phyloP scores from a whole-genome alignment of 2,797 vertebrate species.

The Notolepis coatsorum region DNA sequence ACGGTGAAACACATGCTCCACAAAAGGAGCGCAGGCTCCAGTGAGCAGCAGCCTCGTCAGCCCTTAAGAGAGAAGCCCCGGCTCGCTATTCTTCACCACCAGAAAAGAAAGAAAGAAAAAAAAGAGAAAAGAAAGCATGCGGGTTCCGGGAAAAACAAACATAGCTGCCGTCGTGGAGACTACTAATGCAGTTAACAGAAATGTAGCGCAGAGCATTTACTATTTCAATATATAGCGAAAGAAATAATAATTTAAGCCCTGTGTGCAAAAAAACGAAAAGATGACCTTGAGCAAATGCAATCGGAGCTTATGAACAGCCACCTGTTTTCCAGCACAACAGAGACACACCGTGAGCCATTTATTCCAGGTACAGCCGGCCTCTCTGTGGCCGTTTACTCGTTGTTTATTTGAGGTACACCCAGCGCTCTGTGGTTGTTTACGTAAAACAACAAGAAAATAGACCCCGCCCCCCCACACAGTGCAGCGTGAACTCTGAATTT shows the following conservation, averaged over 20 bases:
- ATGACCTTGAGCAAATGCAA: conserved; percentile 65
- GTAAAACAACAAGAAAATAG: conserved; percentile 22
- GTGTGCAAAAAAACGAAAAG: conserved; percentile 40
- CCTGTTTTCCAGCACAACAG: conserved; percentile 57
- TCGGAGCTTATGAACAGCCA: conserved; percentile 59
- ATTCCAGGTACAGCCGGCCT: conserved; percentile 40
- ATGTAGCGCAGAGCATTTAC: conserved; percentile 54
- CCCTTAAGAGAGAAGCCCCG: conserved; percentile 59
- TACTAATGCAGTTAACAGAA: conserved; percentile 59
- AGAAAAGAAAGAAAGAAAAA: conserved; percentile 38
- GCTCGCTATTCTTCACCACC: conserved; percentile 50
- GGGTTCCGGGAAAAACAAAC: too few relatives aligned
- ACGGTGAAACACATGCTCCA: conserved; percentile 46
- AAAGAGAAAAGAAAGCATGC: conserved; percentile 18
- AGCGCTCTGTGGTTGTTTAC: conserved; percentile 50
- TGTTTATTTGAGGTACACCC: conserved; percentile 49
- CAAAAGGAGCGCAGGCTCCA: conserved; percentile 54
- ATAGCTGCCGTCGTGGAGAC: conserved; percentile 52
- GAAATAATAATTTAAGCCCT: conserved; percentile 53
- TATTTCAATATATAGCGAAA: conserved; percentile 56
- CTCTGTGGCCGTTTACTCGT: conserved; percentile 54
- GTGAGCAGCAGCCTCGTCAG: conserved; percentile 72
- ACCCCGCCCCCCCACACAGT: background rate
- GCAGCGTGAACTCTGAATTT: conserved; percentile 28
- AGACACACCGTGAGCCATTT: conserved; percentile 44